Conservation (phyloP, 1,140 invertebrate species). For the Pseudomyrmex gracilis region DNA sequence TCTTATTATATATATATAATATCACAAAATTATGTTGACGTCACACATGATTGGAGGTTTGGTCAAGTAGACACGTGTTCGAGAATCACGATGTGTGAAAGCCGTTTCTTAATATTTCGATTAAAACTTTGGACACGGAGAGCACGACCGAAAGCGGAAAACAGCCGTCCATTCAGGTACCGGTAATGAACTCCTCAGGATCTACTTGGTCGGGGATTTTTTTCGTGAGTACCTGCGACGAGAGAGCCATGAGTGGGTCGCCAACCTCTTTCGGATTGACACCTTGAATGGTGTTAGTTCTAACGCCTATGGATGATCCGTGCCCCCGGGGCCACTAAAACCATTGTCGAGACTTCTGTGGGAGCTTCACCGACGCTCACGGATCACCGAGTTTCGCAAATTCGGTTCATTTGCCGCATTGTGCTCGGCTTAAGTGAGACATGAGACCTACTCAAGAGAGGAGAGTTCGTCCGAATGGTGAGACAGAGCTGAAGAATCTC, state of each 20-base stretch:
- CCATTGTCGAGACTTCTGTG: conserved; percentile 49
- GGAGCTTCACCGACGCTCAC: conserved; percentile 38
- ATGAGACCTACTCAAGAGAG: conserved; percentile 79
- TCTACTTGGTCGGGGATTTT: conserved; percentile 60
- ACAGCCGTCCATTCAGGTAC: conserved; percentile 67
- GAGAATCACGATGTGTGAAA: conserved; percentile 50
- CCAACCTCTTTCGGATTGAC: conserved; percentile 82
- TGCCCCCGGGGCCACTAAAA: conserved; percentile 75
- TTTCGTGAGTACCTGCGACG: conserved; percentile 75
- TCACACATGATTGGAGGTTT: neutral
- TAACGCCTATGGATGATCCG: conserved; percentile 80
- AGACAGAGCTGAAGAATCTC: conserved; percentile 75
- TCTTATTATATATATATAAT: neutral
- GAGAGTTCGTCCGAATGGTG: conserved; percentile 53
- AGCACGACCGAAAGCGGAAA: conserved; percentile 33
- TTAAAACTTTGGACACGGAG: conserved; percentile 40
- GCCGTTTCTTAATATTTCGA: conserved; percentile 52
- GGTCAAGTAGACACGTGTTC: neutral
- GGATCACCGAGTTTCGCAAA: conserved; percentile 84
- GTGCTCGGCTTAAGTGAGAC: conserved; percentile 82
- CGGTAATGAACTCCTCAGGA: conserved; percentile 80
- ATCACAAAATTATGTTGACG: neutral
- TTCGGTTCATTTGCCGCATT: conserved; percentile 86
- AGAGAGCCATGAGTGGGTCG: conserved; percentile 54
- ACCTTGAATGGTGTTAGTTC: conserved; percentile 85